Evolutionary conservation across 2,888 invertebrate species (phyloP).

Genomic region (Lasioglossum zephyrum): DNA sequence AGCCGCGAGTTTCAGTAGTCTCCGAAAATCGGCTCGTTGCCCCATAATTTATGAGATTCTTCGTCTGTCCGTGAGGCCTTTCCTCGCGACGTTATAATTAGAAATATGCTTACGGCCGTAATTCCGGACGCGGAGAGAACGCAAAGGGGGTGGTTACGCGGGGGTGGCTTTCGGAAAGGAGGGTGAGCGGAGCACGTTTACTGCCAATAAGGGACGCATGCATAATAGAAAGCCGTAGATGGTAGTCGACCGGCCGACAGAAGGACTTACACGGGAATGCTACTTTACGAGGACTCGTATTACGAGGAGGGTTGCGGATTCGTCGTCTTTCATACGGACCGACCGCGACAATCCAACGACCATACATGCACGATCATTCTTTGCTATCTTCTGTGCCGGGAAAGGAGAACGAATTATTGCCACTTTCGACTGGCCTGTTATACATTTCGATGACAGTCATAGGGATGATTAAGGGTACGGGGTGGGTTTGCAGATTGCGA

Average conservation of each 20-base stretch:
- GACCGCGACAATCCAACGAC: background rate
- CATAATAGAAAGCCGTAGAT: conserved; percentile 80
- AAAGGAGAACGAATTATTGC: conserved; percentile 30
- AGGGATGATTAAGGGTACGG: background rate
- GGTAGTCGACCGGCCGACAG: conserved; percentile 74
- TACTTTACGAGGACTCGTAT: conserved; percentile 78
- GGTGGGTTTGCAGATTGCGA: background rate
- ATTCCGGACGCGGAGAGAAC: conserved; percentile 63
- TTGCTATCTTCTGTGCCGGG: background rate
- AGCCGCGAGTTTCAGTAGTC: background rate
- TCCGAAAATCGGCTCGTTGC: conserved; percentile 54
- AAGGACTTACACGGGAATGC: conserved; percentile 78
- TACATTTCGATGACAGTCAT: background rate
- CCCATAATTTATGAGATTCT: conserved; percentile 73
- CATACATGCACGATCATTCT: background rate
- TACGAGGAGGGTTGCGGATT: conserved; percentile 75
- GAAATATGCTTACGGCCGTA: conserved; percentile 81
- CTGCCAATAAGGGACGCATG: conserved; percentile 82
- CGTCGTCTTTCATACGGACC: conserved; percentile 63
- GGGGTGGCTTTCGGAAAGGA: conserved; percentile 53
- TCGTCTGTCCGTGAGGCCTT: conserved; percentile 70
- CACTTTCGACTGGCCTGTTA: background rate
- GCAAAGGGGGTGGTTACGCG: conserved; percentile 4
- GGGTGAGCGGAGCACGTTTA: conserved; percentile 77
- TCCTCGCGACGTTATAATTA: conserved; percentile 77